Evolutionary conservation across 2,797 vertebrate species (phyloP), one percentile per base, ranked within the genome.

Genomic region (Anabacerthia variegaticeps): DNA sequence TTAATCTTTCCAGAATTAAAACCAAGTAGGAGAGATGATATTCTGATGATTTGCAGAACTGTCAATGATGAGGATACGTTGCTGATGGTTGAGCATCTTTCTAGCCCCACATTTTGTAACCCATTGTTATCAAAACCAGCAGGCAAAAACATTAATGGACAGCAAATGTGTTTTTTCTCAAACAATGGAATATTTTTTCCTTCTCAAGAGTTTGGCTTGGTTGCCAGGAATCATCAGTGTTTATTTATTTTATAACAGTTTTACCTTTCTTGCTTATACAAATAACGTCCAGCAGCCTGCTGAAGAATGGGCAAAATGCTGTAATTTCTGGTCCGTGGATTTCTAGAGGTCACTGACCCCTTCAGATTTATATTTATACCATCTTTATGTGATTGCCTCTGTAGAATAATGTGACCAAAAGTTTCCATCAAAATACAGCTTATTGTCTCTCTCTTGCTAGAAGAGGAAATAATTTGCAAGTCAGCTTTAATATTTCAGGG

Each of bases 1-100:
- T 78, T 43, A 85, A 44, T 72, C 61, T 56, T 65, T 46, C 36
- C n/a, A 55, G 54, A 92, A 54, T 63, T 77, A 46, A 69, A 79
- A 62, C 9, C 15, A 43, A 69, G 59, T 21, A 74, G 68, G 24
- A 59, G 58, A 46, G 37, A 49, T 87, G 16, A 72, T 92, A 1
- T 75, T 94, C 55, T 91, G 75, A 27, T 2, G 55, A 49, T 79
- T 92, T 93, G 39, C 46, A 68, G 37, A 49, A n/a, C 66, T 85
- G 52, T 65, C 88, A 74, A 27, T 66, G 76, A 26, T 67, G n/a
- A 62, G 59, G 30, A 52, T 77, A 2, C 32, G 52, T 79, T 86
- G 85, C 32, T 90, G n/a, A 27, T 87, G 41, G 54, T 43, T 92
- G 36, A 88, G 73, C 61, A 89, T 56, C 93, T 93, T 93, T 77